Evolutionary conservation across 2,797 vertebrate species (phyloP), one percentile per base, ranked within the genome.

Genomic region (Chaetophractus vellerosus): DNA sequence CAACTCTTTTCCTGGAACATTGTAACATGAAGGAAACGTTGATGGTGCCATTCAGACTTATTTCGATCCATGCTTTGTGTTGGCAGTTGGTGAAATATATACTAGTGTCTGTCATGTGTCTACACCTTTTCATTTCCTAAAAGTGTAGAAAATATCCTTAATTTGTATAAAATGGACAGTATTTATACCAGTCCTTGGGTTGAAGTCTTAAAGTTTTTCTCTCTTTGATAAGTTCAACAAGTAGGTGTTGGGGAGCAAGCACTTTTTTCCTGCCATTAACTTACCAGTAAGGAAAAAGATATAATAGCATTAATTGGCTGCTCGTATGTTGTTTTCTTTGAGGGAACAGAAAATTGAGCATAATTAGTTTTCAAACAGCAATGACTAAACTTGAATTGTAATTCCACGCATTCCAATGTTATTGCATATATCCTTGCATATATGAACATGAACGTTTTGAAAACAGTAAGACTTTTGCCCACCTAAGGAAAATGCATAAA

Each of bases 31-130:
- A 93, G 18, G 9, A 48, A 80, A 48, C 38, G 82, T 64, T 15
- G 28, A 84, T 92, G 59, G 0, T 38, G 69, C 74, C 38, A 50
- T 66, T 78, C 31, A 33, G 23, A 38, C 33, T 87, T 28, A n/a
- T 83, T 89, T 72, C 45, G 14, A 21, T 66, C 48, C 61, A 76
- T 72, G n/a, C 3, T 15, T 2, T 52, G 18, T 45, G 18, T 59
- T 85, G 38, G 57, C 7, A 80, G 16, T 64, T 96, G 64, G 31
- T 84, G 83, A 80, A 95, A 69, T 85, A 72, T 48, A 59, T 19
- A 33, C 6, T 23, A 38, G 10, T 18, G 18, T 24, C 16, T 61
- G 28, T 50, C 31, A 33, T 41, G n/a, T 81, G 8, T 41, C 59
- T 36, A 66, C 10, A 38, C 6, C 5, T 87, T 68, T 59, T 76